Percentiles rank a stretch among this genome's conserved stretches.
Evolutionary conservation across 2,113 vertebrate genomes (phyloP).

Genomic region (Gila orcuttii): DNA sequence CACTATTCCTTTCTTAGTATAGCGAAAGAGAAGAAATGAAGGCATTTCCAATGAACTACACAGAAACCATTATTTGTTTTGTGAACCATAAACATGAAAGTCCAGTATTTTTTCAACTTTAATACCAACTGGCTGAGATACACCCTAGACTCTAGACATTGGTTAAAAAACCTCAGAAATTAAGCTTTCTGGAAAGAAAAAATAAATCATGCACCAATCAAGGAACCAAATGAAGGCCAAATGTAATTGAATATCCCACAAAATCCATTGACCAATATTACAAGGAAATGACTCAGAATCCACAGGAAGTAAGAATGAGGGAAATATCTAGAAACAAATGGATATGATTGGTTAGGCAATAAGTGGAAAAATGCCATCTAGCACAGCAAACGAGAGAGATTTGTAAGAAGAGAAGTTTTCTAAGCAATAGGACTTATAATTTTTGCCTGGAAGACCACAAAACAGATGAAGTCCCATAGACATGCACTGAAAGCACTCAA

Average conservation of each 20-base stretch:
- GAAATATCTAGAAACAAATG: not conserved
- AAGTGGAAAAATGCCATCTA: not conserved
- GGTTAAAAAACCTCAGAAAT: not conserved
- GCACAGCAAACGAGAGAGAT: not conserved
- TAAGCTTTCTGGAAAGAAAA: not conserved
- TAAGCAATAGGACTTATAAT: not conserved
- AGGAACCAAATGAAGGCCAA: not conserved
- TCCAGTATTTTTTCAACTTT: not conserved
- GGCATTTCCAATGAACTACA: not conserved
- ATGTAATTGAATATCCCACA: not conserved
- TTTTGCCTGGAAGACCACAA: not conserved
- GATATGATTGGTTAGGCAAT: not conserved
- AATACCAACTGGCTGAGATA: not conserved
- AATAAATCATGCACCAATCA: not conserved
- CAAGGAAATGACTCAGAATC: not conserved
- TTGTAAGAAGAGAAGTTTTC: not conserved
- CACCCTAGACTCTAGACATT: not conserved
- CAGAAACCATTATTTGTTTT: not conserved
- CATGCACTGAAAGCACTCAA: not conserved
- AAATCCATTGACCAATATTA: constrained; percentile 1
- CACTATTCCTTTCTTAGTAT: not conserved
- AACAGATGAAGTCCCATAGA: not conserved
- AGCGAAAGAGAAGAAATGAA: not conserved
- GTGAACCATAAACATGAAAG: not conserved
- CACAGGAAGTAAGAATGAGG: not conserved